These are phyloP conservation scores for Gallinago stenura DNA, from an alignment of 2,797 vertebrate genomes.

Conservation along the genomic window DNA sequence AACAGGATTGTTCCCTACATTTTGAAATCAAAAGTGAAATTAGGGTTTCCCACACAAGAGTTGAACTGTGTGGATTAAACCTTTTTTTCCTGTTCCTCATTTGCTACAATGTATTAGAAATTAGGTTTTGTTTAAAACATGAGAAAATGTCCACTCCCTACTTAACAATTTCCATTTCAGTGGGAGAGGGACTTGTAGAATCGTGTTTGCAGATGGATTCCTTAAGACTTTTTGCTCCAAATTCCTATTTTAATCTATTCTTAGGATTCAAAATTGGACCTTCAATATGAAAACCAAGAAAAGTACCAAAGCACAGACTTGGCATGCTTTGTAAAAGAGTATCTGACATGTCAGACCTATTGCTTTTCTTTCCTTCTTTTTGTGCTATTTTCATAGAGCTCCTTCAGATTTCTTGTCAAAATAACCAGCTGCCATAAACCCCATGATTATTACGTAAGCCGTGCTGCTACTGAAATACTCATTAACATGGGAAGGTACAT, in stretches of 20 bases:
- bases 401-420: constrained; percentile 21
- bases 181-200: background rate
- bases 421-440: constrained; percentile 66
- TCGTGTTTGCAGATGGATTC: background rate
- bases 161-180: background rate
- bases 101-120: background rate
- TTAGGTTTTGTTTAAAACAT: background rate
- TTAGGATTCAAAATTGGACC: background rate
- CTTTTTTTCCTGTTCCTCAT: background rate
- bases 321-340: background rate
- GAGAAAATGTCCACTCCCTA: background rate
- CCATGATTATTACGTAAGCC: constrained; percentile 59
- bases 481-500: constrained; percentile 68
- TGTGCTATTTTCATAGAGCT: no score
- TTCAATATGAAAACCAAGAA: background rate
- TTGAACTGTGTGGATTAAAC: background rate
- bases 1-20: background rate
- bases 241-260: background rate
- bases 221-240: background rate
- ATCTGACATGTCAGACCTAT: constrained; percentile 24
- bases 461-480: constrained; percentile 64
- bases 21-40: background rate
- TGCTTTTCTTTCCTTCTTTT: no score
- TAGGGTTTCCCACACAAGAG: background rate
- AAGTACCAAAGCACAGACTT: background rate